phyloP scores from a whole-genome alignment of 1,140 invertebrate genomes.

The Sitophilus oryzae region DNA sequence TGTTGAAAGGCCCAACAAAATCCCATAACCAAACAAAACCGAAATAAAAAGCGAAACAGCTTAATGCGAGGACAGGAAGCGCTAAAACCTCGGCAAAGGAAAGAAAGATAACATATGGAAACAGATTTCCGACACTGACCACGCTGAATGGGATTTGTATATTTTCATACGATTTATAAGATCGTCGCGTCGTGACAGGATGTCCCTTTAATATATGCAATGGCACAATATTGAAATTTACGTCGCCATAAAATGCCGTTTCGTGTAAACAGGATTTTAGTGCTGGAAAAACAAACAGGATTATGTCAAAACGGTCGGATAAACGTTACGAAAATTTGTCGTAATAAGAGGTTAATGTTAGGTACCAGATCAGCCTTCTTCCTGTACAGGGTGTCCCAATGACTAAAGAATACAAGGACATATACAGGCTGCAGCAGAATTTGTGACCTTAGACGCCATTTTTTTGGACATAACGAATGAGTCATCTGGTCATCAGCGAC shows the following conservation, averaged over 20 bases:
- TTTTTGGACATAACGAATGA: too few relatives aligned
- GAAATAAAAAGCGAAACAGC: not conserved
- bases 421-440: too few relatives aligned
- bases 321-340: too few relatives aligned
- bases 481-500: too few relatives aligned
- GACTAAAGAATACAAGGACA: too few relatives aligned
- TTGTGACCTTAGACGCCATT: too few relatives aligned
- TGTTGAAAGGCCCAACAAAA: too few relatives aligned
- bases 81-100: slow-evolving; percentile 8
- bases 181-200: slow-evolving; percentile 20
- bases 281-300: slow-evolving; percentile 18
- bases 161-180: slow-evolving; percentile 22
- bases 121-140: slow-evolving; percentile 23
- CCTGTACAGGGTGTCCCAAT: too few relatives aligned
- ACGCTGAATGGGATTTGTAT: slow-evolving; percentile 22
- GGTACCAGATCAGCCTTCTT: too few relatives aligned
- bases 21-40: not conserved
- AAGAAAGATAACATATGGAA: slow-evolving; percentile 19
- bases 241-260: slow-evolving; percentile 14
- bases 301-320: slow-evolving; percentile 21
- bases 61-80: slow-evolving; percentile 15
- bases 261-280: slow-evolving; percentile 21
- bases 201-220: slow-evolving; percentile 18
- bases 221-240: slow-evolving; percentile 20
- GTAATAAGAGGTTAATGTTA: too few relatives aligned